phyloP scores from a whole-genome alignment of 2,113 vertebrate species.

The Ivindomyrus marchei region DNA sequence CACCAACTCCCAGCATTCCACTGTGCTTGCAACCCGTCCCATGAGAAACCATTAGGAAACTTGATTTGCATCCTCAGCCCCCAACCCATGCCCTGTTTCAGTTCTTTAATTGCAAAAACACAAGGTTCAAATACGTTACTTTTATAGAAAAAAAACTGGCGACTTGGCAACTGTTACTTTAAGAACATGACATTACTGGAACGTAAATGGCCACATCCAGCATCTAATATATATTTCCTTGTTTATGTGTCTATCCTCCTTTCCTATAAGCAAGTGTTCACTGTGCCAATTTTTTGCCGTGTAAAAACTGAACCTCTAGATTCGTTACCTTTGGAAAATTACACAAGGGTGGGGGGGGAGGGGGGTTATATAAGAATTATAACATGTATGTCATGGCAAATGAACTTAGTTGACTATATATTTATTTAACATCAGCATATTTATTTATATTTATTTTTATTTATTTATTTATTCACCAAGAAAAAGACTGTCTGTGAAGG shows the following conservation, averaged over 20 bases:
- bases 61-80: not conserved
- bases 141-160: not conserved
- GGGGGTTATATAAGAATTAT: not conserved
- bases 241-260: conserved; percentile 12
- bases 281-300: conserved; percentile 2
- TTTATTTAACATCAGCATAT: conserved; percentile 50
- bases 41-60: not conserved
- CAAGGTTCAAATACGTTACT: not conserved
- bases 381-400: conserved; percentile 38
- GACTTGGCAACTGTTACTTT: not conserved
- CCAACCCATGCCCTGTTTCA: not conserved
- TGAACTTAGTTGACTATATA: conserved; percentile 39
- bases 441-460: conserved; percentile 67
- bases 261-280: conserved; percentile 12
- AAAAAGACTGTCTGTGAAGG: conserved; percentile 19
- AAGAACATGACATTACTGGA: not conserved
- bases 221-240: not conserved
- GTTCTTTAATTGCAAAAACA: not conserved
- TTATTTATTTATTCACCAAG: conserved; percentile 57
- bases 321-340: not conserved
- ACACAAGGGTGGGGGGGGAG: not conserved
- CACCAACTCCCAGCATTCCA: conserved; percentile 24
- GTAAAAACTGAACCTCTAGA: not conserved
- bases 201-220: not conserved
- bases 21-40: conserved; percentile 8